Evolutionary conservation across 2,113 vertebrate species (phyloP), one percentile per base, ranked within the genome.

Genomic region (Rhea americana): DNA sequence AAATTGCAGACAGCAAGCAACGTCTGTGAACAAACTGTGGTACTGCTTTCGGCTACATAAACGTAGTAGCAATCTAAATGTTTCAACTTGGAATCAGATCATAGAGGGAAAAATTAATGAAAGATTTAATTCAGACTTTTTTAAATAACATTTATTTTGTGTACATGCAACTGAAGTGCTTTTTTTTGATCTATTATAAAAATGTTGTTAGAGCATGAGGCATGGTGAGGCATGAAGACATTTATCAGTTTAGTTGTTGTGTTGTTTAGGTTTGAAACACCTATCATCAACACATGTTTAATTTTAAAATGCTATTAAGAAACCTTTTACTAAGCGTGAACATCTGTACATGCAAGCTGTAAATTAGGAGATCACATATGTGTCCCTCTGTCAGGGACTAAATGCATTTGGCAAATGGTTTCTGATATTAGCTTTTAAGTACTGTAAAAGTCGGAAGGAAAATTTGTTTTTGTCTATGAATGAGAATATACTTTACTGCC

Each of bases 61-160:
- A 97, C 90, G 91, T 95, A 89, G 97, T 97, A 97, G 95, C 96
- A 94, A 91, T 97, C 95, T 98, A 94, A 96, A 86, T 92, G 97
- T 97, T 98, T 96, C 93, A 90, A 91, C 96, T 97, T 98, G 98
- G 97, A 98, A 97, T 97, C 94, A 97, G 96, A 98, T 98, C 98
- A 98, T 87, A 98, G 97, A 87, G 65, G 93, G 87, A 96, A 94
- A 97, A 97, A 97, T 96, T 97, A 98, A 97, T 97, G 97, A 97
- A 97, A 96, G 93, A 97, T 97, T 97, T 97, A 82, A 93, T 97
- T 97, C 72, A 93, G 93, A 94, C 74, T 87, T 96, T 97, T 96
- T 95, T 80, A 72, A 94, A 95, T 97, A 97, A 96, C 89, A 91
- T 96, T 97, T 97, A 95, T 97, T 95, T 89, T 96, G 72, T 93